Evolutionary conservation across 2,113 vertebrate species (phyloP), one percentile per base, ranked within the genome.

Genomic region (Himantopus leucocephalus): DNA sequence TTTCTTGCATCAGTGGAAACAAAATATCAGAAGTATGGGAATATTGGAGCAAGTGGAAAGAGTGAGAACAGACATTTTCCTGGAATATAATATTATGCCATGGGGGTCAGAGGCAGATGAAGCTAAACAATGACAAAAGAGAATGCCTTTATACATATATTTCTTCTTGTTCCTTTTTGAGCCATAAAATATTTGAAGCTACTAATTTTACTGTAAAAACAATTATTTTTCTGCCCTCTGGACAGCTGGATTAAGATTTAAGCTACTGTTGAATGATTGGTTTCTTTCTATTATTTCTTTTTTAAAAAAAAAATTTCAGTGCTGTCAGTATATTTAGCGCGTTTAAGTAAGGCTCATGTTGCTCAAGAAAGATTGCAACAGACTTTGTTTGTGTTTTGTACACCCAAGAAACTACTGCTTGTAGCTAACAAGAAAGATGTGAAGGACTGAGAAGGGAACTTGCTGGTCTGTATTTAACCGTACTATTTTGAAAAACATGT

Each of bases 51-150:
- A 94, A 96, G 75, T 47, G 91, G 96, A 94, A 96, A 92, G 75
- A 94, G 71, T 89, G 89, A 96, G 96, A 96, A 92, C 53, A 92
- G 68, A 29, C 30, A 2, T 85, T 97, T 97, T 96, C 66, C 90
- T 97, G 92, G 73, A 93, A 94, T 96, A 91, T 67, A 79, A 29
- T 91, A 30, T 68, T 85, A 58, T 83, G 74, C 35, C 43, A 23
- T 56, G 35, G 52, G 48, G n/a, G 81, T 92, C 62, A 93, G 85
- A 90, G 92, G 70, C 73, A 87, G 78, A 96, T 66, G 72, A 88
- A 92, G 29, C 35, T 91, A 59, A 96, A 86, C 48, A 89, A 75
- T 70, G 66, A 89, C 70, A 89, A 67, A 96, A 81, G 26, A 84
- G 12, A 59, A 5, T n/a, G 35, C 12, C 18, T 70, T 67, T 81